Percentiles rank a stretch among this genome's conserved stretches.
phyloP scores from a whole-genome alignment of 1,140 invertebrate genomes.

The Leucophenga varia region DNA sequence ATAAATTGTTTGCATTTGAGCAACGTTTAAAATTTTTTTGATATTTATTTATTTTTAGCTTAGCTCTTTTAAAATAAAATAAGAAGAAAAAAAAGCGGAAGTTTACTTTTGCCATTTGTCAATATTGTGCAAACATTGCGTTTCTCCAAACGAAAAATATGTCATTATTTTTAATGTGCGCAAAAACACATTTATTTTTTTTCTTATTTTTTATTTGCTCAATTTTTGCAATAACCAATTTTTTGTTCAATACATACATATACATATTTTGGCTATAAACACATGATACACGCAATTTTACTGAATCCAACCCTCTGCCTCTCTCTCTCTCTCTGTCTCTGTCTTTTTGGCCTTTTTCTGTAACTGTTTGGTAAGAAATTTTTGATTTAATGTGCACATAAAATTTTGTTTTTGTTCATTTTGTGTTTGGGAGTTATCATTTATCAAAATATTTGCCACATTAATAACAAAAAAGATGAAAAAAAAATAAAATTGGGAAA shows the following conservation, averaged over 20 bases:
- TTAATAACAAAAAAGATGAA: conserved; percentile 24
- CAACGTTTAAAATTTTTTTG: too few relatives aligned
- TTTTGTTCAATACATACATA: conserved; percentile 7
- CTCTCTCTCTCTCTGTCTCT: conserved; percentile 4
- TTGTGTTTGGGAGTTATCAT: conserved; percentile 8
- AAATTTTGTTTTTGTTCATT: conserved; percentile 18
- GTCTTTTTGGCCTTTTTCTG: conserved; percentile 5
- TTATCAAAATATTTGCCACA: conserved; percentile 24
- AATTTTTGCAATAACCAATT: conserved; percentile 19
- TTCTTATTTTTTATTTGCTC: too few relatives aligned
- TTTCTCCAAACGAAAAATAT: too few relatives aligned
- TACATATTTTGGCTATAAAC: not conserved
- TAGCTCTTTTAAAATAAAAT: too few relatives aligned
- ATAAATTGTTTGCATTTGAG: too few relatives aligned
- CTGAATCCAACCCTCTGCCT: conserved; percentile 1
- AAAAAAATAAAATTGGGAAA: too few relatives aligned
- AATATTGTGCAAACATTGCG: too few relatives aligned
- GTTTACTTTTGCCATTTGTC: too few relatives aligned
- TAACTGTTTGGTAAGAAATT: not conserved
- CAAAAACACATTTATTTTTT: too few relatives aligned
- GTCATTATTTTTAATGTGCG: too few relatives aligned
- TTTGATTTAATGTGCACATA: conserved; percentile 43
- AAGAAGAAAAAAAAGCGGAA: too few relatives aligned
- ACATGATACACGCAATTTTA: not conserved
- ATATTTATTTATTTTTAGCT: too few relatives aligned